Base-by-base conservation (phyloP, 2,797 vertebrate genomes). In the Xiphorhynchus erythropygius region DNA sequence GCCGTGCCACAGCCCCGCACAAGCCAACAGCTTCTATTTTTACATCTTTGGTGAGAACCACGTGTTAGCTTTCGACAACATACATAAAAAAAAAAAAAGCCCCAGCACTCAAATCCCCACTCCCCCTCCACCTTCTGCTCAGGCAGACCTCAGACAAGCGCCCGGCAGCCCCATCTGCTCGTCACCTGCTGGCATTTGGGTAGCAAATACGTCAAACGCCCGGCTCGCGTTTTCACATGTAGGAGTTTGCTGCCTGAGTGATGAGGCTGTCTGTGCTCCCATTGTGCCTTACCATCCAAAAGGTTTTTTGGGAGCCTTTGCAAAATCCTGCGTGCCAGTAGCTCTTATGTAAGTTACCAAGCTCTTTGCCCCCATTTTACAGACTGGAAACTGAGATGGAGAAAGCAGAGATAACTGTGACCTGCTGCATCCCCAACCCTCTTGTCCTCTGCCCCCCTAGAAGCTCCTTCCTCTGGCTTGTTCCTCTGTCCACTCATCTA, bases 1-100 rank as follows among this genome's bases (percentile, higher is more conserved):
- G 85, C 91, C 7, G 22, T 57, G 32, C 91, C 78, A 70, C 87
- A 70, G 76, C 92, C 94, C 91, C 13, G 3, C 35, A 1, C 81
- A 65, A 97, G 94, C 97, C 96, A 95, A 82, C 60, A 0, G 92
- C 91, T 97, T 97, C 97, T 98, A 97, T 97, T 97, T 98, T 96
- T 97, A 93, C 91, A 73, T 84, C 91, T 95, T 92, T 95, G 84
- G 96, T 94, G 97, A 97, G 96, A 97, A 83, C 97, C 97, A 92
- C 84, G 82, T 96, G 95, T 95, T 96, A 97, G 89, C 95, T 97
- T 89, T 90, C 9, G 32, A 94, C 93, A 97, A 94, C 92, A 80
- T 91, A 80, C 10, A 64, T 59, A n/a, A 32, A 37, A 46, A 42
- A 65, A 56, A 22, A 59, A 74, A 62, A 32, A 83, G 49, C 80